Percentiles rank a stretch among this genome's conserved stretches.
Evolutionary conservation across 1,140 invertebrate species (phyloP).

Genomic region (Hyles vespertilio): DNA sequence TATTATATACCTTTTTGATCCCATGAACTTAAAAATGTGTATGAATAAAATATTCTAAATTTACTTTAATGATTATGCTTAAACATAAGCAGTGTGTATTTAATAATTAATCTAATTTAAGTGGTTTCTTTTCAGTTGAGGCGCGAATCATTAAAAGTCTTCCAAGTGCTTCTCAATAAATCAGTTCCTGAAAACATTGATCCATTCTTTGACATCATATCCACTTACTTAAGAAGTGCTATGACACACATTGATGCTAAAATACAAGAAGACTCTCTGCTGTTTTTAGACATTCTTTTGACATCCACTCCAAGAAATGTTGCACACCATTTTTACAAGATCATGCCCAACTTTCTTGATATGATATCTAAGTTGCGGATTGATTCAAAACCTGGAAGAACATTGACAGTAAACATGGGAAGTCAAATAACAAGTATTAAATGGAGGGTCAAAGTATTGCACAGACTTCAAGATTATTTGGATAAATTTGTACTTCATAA

Average conservation of each 20-base stretch:
- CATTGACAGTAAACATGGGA: conserved; percentile 79
- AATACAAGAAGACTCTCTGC: conserved; percentile 88
- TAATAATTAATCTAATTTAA: too few species aligned
- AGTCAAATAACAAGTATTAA: conserved; percentile 83
- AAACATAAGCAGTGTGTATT: not conserved
- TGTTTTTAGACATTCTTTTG: conserved; percentile 84
- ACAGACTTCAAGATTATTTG: conserved; percentile 79
- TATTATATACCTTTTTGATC: too few species aligned
- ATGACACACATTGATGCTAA: conserved; percentile 90
- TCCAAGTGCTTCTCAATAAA: conserved; percentile 77
- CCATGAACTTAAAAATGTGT: too few species aligned
- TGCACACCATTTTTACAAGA: conserved; percentile 79
- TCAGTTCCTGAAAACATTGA: conserved; percentile 74
- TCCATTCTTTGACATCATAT: conserved; percentile 85
- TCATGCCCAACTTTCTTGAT: conserved; percentile 86
- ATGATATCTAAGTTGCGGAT: conserved; percentile 84
- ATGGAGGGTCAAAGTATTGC: conserved; percentile 85
- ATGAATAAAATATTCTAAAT: not conserved
- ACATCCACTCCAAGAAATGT: conserved; percentile 78
- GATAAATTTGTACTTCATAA: conserved; percentile 47
- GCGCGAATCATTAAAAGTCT: conserved; percentile 80
- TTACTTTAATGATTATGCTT: not conserved
- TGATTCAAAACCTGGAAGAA: conserved; percentile 79
- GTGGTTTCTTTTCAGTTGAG: conserved; percentile 75
- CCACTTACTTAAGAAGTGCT: conserved; percentile 87